These are phyloP conservation scores for Leucopsar rothschildi DNA, from an alignment of 2,113 vertebrate genomes.

Conservation along the genomic window DNA sequence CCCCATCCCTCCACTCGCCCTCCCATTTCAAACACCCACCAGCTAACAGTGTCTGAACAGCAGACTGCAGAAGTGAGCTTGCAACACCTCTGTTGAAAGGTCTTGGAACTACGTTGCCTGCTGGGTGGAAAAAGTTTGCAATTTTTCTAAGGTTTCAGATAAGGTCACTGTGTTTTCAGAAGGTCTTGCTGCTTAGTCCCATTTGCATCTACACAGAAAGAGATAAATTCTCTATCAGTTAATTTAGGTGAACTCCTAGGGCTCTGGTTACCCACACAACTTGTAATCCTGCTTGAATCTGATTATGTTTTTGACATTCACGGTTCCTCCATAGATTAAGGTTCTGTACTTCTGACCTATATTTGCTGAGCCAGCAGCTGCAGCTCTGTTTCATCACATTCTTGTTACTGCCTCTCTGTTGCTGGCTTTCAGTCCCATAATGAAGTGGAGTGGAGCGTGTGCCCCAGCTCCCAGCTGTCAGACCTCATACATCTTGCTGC, in stretches of 20 bases:
- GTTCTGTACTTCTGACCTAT: slow-evolving; percentile 17
- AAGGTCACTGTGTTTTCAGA: neutral
- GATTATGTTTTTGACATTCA: neutral
- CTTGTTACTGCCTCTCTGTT: neutral
- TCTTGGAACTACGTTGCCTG: neutral
- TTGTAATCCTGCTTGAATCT: neutral
- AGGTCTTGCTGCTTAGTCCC: neutral
- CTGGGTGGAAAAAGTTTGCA: neutral
- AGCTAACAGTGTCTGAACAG: neutral
- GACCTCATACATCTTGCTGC: neutral
- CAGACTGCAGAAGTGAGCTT: neutral
- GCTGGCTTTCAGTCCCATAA: neutral
- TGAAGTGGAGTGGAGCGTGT: neutral
- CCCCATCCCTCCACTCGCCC: fast-evolving
- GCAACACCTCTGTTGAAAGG: neutral
- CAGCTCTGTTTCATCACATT: neutral
- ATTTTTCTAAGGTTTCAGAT: neutral
- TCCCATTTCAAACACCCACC: neutral
- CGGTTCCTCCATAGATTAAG: neutral
- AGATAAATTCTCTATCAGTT: neutral
- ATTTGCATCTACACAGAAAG: neutral
- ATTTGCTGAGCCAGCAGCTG: slow-evolving; percentile 8
- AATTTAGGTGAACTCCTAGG: neutral
- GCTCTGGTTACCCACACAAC: neutral
- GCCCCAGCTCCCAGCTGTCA: neutral